phyloP scores from a whole-genome alignment of 2,797 vertebrate species.

The Pteronotus mesoamericanus region DNA sequence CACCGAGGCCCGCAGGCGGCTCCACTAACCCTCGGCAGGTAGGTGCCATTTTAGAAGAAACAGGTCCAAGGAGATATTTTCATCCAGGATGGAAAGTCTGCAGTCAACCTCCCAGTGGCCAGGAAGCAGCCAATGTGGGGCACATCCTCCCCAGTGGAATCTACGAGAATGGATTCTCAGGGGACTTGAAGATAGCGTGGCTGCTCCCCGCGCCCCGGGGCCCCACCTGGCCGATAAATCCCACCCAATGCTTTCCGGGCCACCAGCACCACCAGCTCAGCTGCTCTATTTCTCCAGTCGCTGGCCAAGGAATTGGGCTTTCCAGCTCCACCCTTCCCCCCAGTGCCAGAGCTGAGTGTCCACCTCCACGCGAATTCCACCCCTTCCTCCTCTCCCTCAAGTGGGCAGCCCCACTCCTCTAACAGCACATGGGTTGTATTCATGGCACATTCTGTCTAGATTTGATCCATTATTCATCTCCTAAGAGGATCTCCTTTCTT shows the following conservation, averaged over 20 bases:
- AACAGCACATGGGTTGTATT: background rate
- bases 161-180: background rate
- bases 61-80: background rate
- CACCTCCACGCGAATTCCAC: background rate
- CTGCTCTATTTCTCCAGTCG: background rate
- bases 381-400: background rate
- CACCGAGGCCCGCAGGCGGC: background rate
- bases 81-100: background rate
- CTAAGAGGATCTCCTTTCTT: constrained; percentile 15
- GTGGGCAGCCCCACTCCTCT: background rate
- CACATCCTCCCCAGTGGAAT: background rate
- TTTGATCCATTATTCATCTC: constrained; percentile 50
- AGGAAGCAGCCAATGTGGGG: background rate
- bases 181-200: background rate
- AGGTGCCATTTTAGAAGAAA: background rate
- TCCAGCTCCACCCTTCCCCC: background rate
- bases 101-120: background rate
- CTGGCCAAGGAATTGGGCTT: background rate
- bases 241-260: background rate
- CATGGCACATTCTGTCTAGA: background rate
- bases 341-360: background rate
- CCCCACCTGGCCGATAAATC: background rate
- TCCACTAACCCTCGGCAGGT: background rate
- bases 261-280: background rate
- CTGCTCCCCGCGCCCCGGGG: background rate